These are phyloP conservation scores for Calidris pugnax DNA, from an alignment of 2,113 vertebrate genomes.

Conservation along the genomic window DNA sequence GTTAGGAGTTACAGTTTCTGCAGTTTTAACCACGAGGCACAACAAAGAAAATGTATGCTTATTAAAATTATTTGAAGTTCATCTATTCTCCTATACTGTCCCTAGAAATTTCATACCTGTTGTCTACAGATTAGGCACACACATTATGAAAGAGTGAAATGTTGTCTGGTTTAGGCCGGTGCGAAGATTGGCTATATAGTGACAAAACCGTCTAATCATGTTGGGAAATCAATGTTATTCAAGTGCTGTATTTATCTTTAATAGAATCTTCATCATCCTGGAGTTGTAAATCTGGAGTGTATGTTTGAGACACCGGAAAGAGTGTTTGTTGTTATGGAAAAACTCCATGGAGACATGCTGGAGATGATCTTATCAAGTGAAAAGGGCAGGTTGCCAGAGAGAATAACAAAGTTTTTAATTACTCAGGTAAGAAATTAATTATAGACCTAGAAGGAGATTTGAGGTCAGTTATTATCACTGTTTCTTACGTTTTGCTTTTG, in stretches of 20 bases:
- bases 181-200: conserved; percentile 22
- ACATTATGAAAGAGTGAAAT: neutral
- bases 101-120: neutral
- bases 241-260: conserved; percentile 71
- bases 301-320: conserved; percentile 98
- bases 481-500: conserved; percentile 1
- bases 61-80: neutral
- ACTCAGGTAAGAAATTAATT: conserved; percentile 86
- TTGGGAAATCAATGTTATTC: conserved; percentile 59
- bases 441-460: conserved; percentile 16
- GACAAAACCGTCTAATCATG: conserved; percentile 36
- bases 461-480: conserved; percentile 35
- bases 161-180: neutral
- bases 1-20: neutral
- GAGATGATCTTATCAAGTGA: conserved; percentile 99
- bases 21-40: neutral
- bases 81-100: neutral
- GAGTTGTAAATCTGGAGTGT: conserved; percentile 97
- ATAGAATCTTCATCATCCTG: conserved; percentile 94
- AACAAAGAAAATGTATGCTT: neutral
- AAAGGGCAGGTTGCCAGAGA: conserved; percentile 94
- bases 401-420: conserved; percentile 96
- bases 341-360: conserved; percentile 98
- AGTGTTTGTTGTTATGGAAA: conserved; percentile 99
- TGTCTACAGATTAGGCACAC: neutral